Evolutionary conservation across 2,113 vertebrate species (phyloP).

Genomic region (Pogona vitticeps): DNA sequence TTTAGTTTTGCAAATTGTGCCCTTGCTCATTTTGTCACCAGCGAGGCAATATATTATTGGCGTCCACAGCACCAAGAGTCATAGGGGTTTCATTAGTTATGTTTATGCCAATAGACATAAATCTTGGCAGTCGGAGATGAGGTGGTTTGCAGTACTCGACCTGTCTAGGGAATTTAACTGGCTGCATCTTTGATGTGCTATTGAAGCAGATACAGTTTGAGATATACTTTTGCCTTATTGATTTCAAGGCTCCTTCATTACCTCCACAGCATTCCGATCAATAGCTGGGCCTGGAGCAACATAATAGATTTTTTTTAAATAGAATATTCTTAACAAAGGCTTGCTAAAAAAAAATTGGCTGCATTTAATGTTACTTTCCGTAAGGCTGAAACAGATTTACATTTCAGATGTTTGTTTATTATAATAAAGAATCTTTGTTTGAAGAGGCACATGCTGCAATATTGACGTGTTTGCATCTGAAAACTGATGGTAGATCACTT

Average conservation of each 20-base stretch:
- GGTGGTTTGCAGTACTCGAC: slow-evolving; percentile 2
- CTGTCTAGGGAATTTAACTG: slow-evolving; percentile 54
- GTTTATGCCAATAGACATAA: slow-evolving; percentile 77
- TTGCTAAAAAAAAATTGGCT: slow-evolving; percentile 35
- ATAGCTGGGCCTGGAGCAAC: slow-evolving; percentile 71
- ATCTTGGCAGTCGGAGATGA: slow-evolving; percentile 50
- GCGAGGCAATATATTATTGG: slow-evolving; percentile 66
- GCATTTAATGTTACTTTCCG: background rate
- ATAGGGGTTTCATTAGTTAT: slow-evolving; percentile 73
- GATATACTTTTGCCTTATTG: slow-evolving; percentile 76
- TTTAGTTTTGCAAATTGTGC: slow-evolving; percentile 61
- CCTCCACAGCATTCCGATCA: slow-evolving; percentile 69
- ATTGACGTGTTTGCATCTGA: background rate
- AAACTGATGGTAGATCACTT: slow-evolving; percentile 26
- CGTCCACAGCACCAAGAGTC: slow-evolving; percentile 65
- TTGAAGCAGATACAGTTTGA: slow-evolving; percentile 62
- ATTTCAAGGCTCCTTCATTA: slow-evolving; percentile 78
- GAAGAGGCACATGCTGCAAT: background rate
- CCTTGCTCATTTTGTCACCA: slow-evolving; percentile 64
- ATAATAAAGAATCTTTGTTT: slow-evolving; percentile 36
- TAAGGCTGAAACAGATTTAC: slow-evolving; percentile 18
- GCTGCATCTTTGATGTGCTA: slow-evolving; percentile 53
- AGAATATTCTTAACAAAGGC: slow-evolving; percentile 67
- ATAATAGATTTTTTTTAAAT: slow-evolving; percentile 73
- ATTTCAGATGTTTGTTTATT: background rate